Conservation (phyloP, 1,140 invertebrate genomes). For the Popillia japonica region DNA sequence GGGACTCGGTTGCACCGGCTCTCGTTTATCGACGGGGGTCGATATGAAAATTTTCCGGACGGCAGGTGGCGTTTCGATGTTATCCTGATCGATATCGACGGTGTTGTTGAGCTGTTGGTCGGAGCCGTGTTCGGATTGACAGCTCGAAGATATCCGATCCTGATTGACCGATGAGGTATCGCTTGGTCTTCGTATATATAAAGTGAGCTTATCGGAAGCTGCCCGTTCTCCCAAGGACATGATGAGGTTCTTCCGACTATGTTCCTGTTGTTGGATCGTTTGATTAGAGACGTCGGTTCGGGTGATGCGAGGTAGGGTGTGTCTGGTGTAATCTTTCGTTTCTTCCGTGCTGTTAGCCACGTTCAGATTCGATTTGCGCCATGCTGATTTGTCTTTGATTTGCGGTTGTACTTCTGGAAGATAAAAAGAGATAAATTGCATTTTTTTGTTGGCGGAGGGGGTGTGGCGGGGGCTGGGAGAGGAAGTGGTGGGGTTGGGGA, state of each 20-base stretch:
- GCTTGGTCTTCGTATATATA: constrained; percentile 69
- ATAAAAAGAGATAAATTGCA: no score
- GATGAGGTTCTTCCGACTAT: constrained; percentile 64
- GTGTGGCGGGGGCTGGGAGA: no score
- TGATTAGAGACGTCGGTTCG: constrained; percentile 52
- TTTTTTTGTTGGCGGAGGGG: no score
- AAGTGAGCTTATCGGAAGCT: constrained; percentile 67
- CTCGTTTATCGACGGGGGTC: constrained; percentile 65
- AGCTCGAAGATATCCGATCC: not conserved
- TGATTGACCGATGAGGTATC: constrained; percentile 44
- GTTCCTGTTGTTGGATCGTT: constrained; percentile 66
- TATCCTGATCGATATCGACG: constrained; percentile 88
- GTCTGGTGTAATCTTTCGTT: constrained; percentile 49
- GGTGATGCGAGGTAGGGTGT: constrained; percentile 42
- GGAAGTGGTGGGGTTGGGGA: no score
- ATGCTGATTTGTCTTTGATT: constrained; percentile 78
- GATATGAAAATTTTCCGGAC: constrained; percentile 75
- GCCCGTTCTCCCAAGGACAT: constrained; percentile 61
- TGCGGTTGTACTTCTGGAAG: constrained; percentile 76
- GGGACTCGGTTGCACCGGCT: constrained; percentile 60
- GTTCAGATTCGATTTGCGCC: constrained; percentile 77
- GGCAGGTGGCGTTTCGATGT: constrained; percentile 87
- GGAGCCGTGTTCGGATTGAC: constrained; percentile 12
- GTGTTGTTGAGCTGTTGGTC: constrained; percentile 66
- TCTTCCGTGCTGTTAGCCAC: constrained; percentile 71